Evolutionary conservation across 2,113 vertebrate species (phyloP).

Genomic region (Ovis canadensis): DNA sequence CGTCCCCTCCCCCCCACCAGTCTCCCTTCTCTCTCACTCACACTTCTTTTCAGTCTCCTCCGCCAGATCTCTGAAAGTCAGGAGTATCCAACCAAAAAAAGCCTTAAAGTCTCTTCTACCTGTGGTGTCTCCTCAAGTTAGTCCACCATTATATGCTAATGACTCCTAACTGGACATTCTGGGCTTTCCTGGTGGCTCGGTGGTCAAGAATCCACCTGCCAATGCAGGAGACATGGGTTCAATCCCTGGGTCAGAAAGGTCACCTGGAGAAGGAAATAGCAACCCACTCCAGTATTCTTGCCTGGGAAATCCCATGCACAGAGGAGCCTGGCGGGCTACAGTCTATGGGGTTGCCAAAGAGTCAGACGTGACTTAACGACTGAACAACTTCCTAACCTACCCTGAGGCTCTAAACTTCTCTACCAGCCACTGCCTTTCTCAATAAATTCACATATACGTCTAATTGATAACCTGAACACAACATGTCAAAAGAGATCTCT

Average conservation of each 20-base stretch:
- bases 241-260: background rate
- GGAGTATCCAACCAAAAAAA: background rate
- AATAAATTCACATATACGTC: background rate
- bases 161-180: background rate
- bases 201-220: background rate
- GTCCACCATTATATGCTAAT: background rate
- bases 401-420: background rate
- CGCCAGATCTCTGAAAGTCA: background rate
- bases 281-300: background rate
- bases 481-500: background rate
- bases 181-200: background rate
- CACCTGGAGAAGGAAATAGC: background rate
- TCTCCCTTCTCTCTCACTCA: background rate
- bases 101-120: background rate
- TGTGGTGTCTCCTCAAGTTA: background rate
- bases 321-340: background rate
- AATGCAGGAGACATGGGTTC: background rate
- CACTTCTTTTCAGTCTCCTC: background rate
- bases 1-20: background rate
- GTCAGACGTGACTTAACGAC: background rate
- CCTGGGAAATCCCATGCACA: background rate
- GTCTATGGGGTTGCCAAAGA: background rate
- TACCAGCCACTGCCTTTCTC: background rate
- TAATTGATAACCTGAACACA: background rate
- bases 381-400: background rate